Evolutionary conservation across 2,797 vertebrate species (phyloP).

Genomic region (Morelia viridis): DNA sequence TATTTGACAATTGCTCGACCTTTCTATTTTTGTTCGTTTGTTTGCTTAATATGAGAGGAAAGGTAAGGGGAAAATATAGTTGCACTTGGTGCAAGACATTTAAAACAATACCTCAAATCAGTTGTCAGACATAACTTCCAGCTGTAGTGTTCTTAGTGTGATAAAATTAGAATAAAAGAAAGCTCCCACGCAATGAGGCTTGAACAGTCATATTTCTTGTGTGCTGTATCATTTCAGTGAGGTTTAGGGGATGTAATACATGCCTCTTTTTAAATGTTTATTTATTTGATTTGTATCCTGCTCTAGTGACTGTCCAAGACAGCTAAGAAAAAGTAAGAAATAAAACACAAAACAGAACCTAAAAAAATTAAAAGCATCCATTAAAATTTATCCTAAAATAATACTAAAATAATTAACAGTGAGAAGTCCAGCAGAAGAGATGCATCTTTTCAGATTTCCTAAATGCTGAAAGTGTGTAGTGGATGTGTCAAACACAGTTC

Average conservation of each 20-base stretch:
- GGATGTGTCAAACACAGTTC: neutral
- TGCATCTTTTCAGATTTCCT: neutral
- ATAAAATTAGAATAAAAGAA: constrained; percentile 71
- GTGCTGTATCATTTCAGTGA: constrained; percentile 56
- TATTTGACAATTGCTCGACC: neutral
- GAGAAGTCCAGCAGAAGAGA: neutral
- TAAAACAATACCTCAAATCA: constrained; percentile 59
- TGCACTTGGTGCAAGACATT: neutral
- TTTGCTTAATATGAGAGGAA: neutral
- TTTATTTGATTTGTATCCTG: neutral
- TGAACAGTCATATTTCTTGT: constrained; percentile 63
- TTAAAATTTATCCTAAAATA: neutral
- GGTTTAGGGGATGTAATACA: constrained; percentile 29
- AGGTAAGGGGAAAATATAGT: neutral
- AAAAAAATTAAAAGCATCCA: neutral
- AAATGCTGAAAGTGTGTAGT: neutral
- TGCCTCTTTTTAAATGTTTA: neutral
- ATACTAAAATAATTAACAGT: neutral
- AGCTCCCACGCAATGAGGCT: constrained; percentile 56
- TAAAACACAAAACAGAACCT: neutral
- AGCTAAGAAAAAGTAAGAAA: neutral
- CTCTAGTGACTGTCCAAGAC: neutral
- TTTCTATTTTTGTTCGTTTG: neutral
- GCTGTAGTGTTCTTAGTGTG: constrained; percentile 57
- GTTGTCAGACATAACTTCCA: constrained; percentile 64